Conservation (phyloP, 2,888 invertebrate species). For the Dioctria linearis region DNA sequence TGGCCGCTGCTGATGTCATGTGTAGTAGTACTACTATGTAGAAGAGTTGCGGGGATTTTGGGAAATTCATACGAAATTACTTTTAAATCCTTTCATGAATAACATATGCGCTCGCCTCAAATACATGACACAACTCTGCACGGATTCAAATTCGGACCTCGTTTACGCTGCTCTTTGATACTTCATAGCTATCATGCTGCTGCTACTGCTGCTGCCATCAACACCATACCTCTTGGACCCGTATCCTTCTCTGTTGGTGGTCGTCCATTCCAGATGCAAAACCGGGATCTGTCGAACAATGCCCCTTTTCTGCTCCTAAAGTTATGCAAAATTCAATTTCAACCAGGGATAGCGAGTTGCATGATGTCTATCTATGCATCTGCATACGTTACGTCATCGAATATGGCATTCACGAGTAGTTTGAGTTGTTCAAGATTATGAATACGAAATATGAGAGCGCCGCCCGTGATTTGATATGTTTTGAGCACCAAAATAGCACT, state of each 20-base stretch:
- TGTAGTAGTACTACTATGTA: not conserved
- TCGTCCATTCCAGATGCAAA: not conserved
- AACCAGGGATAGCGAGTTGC: not conserved
- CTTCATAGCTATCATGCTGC: no score
- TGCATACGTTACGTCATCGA: slow-evolving; percentile 1
- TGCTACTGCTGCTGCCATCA: no score
- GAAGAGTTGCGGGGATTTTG: slow-evolving; percentile 20
- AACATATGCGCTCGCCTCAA: slow-evolving; percentile 30
- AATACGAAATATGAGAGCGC: slow-evolving; percentile 23
- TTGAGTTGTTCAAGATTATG: slow-evolving; percentile 43
- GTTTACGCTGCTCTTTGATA: not conserved
- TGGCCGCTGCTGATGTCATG: slow-evolving; percentile 15
- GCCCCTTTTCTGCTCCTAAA: not conserved
- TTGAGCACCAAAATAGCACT: slow-evolving; percentile 1
- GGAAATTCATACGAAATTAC: slow-evolving; percentile 39
- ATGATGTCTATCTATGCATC: slow-evolving; percentile 9
- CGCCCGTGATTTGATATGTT: slow-evolving; percentile 31
- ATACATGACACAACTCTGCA: not conserved
- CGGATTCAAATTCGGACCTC: not conserved
- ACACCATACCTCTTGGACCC: not conserved
- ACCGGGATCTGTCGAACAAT: slow-evolving; percentile 15
- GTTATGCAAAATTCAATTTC: slow-evolving; percentile 41
- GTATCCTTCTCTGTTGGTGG: not conserved
- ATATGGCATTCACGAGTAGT: slow-evolving; percentile 38
- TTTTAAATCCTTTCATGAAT: slow-evolving; percentile 48